Evolutionary conservation across 2,113 vertebrate genomes (phyloP).

Genomic region (Lepidothrix coronata): DNA sequence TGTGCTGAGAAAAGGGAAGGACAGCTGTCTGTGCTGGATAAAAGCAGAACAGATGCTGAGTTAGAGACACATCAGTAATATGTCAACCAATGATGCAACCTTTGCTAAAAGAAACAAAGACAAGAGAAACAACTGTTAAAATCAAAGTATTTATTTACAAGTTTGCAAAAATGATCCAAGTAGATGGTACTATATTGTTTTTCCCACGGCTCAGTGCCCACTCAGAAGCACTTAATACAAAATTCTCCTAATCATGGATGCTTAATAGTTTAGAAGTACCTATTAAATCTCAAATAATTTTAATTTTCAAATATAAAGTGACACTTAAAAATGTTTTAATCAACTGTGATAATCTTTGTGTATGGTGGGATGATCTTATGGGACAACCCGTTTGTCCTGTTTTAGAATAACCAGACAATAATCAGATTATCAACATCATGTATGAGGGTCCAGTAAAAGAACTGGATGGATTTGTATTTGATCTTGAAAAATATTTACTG

Average conservation of each 20-base stretch:
- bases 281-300: neutral
- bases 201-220: neutral
- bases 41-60: neutral
- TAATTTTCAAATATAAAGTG: neutral
- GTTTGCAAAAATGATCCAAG: neutral
- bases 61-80: neutral
- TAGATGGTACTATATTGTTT: neutral
- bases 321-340: neutral
- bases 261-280: neutral
- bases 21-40: neutral
- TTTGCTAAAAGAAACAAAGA: neutral
- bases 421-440: neutral
- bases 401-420: neutral
- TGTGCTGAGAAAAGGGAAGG: neutral
- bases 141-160: neutral
- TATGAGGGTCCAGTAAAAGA: neutral
- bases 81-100: neutral
- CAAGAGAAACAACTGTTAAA: neutral
- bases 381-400: neutral
- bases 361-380: neutral
- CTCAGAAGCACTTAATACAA: neutral
- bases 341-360: neutral
- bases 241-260: neutral
- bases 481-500: neutral
- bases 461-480: neutral